Base-by-base conservation (phyloP, 1,140 invertebrate genomes). In the Subanguina moxae region DNA sequence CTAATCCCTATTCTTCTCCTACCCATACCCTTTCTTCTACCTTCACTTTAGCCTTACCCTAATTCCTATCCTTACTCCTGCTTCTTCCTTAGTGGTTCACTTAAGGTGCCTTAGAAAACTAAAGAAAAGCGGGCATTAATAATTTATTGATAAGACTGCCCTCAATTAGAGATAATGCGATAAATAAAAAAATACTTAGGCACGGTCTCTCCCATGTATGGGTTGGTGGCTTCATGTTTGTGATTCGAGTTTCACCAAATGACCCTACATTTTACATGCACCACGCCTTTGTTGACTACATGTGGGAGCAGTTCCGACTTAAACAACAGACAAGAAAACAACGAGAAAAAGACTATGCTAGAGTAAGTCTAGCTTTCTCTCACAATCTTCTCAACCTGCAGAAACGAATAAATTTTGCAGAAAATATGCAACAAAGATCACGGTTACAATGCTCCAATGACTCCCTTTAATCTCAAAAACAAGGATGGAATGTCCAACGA, bases 281-380 rank as follows among this genome's bases (percentile, higher is more conserved):
- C 64, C 83, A 84, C 72, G 68, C 81, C 5, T 84, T 84, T 72
- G 70, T 84, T 21, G 83, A 84, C 57, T 77, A 73, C 57, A 57
- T 84, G 57, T 84, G 80, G 80, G 81, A 84, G 63, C 72, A 76
- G 27, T 84, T 84, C 64, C 64, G 83, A 25, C 70, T 76, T 28
- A 71, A 70, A 28, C 75, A 76, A 57, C 80, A 80, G 66, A 80
- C 71, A 3, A 64, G 81, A 56, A 43, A 71, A 17, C 73, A 82
- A 67, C 58, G 80, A 43, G 81, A 82, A 43, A 68, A 46, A 13
- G 81, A 82, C 27, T 82, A 75, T 62, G 79, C 82, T n/a, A 70
- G 48, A 45, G 78, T 80, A 67, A 68, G 69, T 58, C n/a, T n/a
- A n/a, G n/a, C n/a, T 8, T 11, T 46, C 48, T 64, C 28, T 57